Conservation (phyloP, 2,113 vertebrate genomes). For the Oncorhynchus clarkii region DNA sequence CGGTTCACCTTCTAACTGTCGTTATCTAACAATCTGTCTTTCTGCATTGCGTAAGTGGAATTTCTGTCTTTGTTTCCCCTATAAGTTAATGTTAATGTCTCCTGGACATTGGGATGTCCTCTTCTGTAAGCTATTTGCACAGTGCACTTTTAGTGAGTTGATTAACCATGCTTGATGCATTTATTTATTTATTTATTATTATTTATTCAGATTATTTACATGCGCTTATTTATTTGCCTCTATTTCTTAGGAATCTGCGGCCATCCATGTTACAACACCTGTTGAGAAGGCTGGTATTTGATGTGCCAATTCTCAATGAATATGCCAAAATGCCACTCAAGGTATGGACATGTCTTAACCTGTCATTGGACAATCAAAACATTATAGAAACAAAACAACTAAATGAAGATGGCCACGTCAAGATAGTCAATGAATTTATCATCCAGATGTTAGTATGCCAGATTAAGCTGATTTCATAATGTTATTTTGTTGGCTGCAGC, state of each 20-base stretch:
- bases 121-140: not conserved
- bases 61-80: too few species aligned
- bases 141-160: not conserved
- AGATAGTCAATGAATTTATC: too few species aligned
- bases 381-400: not conserved
- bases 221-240: constrained; percentile 1
- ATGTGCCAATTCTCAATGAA: constrained; percentile 91
- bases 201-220: not conserved
- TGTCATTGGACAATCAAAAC: too few species aligned
- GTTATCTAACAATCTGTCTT: too few species aligned
- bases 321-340: constrained; percentile 94
- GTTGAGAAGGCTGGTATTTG: constrained; percentile 87
- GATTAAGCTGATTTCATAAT: not conserved
- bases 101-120: not conserved
- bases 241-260: constrained; percentile 78
- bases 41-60: not conserved
- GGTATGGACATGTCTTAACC: constrained; percentile 57
- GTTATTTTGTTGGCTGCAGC: constrained; percentile 59
- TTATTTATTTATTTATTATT: not conserved
- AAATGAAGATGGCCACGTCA: too few species aligned
- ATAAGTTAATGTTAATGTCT: not conserved
- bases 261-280: constrained; percentile 93
- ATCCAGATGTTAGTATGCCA: not conserved
- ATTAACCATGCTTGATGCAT: not conserved
- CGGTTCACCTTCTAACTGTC: too few species aligned